Evolutionary conservation across 2,113 vertebrate genomes (phyloP), one percentile per base, ranked within the genome.

Genomic region (Oncorhynchus mykiss): DNA sequence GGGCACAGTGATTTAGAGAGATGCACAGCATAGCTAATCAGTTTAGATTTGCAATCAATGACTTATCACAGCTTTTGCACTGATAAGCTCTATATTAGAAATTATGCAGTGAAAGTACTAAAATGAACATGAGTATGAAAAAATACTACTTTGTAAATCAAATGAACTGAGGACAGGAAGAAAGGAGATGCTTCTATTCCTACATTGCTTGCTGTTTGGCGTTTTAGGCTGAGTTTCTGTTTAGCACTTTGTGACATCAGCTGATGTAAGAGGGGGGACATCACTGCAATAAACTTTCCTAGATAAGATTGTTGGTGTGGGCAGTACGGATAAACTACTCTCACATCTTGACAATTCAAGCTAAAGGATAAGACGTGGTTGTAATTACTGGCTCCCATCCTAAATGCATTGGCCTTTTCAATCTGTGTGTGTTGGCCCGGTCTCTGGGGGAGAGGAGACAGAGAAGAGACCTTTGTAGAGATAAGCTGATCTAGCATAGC

Each of bases 261-360:
- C 34, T 34, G 6, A 34, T 34, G 34, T 34, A 34, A 7, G 34
- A 34, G 59, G 59, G 14, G 16, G 49, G 71, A 14, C 51, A 65
- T 34, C 54, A 34, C 54, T 54, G 66, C 72, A 71, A 54, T 4
- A 72, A 71, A 72, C 64, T 51, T 75, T 75, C 25, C 9, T 29
- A 57, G 51, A 60, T 29, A 59, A 75, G 51, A 54, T 16, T 54
- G 51, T 18, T 18, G 16, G 51, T 54, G 51, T 54, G 16, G 16
- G 51, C 4, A 18, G 14, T 11, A 18, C 18, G 51, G 22, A 69
- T n/a, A 62, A 62, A 62, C 59, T 3, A 62, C 59, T 62, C n/a
- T 62, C n/a, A 9, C n/a, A 62, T 62, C 20, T 62, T 62, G 59
- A 22, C 18, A 62, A 62, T 24, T 62, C 59, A n/a, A 62, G 59